Evolutionary conservation across 2,797 vertebrate species (phyloP).

Genomic region (Menidia menidia): DNA sequence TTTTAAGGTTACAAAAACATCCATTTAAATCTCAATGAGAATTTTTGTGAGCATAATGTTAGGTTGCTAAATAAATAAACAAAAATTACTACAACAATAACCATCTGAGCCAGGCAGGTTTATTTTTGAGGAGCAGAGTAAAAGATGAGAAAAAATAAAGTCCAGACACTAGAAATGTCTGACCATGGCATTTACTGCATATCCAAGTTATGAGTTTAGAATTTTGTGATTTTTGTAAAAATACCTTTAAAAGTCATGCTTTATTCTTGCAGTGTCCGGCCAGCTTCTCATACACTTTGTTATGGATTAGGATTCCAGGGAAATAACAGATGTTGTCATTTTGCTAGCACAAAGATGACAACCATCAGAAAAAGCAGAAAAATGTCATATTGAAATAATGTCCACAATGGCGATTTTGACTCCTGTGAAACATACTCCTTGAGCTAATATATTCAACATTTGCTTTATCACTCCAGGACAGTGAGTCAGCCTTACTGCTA

Average conservation of each 20-base stretch:
- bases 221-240: too few species aligned
- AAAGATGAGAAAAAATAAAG: too few species aligned
- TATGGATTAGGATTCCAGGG: too few species aligned
- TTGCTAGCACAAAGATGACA: neutral
- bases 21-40: constrained; percentile 54
- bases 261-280: neutral
- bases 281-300: too few species aligned
- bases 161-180: too few species aligned
- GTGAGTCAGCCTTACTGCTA: constrained; percentile 14
- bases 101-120: too few species aligned
- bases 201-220: too few species aligned
- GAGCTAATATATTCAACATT: neutral
- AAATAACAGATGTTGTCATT: neutral
- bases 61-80: too few species aligned
- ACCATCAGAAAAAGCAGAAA: neutral
- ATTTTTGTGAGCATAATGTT: constrained; percentile 13
- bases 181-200: too few species aligned
- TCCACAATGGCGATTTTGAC: neutral
- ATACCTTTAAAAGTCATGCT: too few species aligned
- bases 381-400: neutral
- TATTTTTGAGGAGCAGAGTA: too few species aligned
- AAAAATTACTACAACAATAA: too few species aligned
- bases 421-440: neutral
- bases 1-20: neutral
- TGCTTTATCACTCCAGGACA: constrained; percentile 6